These are phyloP conservation scores for Ceratina australensis DNA, from an alignment of 1,140 invertebrate genomes.

Conservation along the genomic window DNA sequence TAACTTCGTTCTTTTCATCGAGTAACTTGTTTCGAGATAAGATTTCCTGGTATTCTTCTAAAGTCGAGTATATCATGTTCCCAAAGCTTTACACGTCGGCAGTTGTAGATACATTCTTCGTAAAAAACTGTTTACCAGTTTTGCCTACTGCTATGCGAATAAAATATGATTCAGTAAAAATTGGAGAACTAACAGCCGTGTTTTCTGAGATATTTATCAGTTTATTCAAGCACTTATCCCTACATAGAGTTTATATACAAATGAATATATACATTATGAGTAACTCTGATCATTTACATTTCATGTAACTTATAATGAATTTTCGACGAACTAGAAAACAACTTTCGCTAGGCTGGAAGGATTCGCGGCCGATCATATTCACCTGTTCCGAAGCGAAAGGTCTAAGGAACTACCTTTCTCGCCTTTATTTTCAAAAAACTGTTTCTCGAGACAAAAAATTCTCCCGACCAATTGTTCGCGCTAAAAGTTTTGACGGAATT, in stretches of 20 bases:
- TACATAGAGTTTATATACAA: too few species aligned
- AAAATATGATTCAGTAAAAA: neutral
- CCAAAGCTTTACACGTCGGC: constrained; percentile 56
- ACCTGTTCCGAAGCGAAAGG: neutral
- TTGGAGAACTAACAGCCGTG: too few species aligned
- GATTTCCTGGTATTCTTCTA: constrained; percentile 71
- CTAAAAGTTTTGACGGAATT: neutral
- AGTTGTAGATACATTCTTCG: neutral
- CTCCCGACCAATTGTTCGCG: neutral
- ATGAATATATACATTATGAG: neutral
- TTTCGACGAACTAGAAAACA: neutral
- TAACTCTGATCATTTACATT: neutral
- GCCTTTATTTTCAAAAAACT: neutral
- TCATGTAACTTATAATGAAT: neutral
- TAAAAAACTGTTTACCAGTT: neutral
- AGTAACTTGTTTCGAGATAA: constrained; percentile 68
- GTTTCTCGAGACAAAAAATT: neutral
- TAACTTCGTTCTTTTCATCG: constrained; percentile 65
- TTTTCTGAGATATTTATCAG: too few species aligned
- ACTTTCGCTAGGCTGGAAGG: too few species aligned
- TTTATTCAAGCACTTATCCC: too few species aligned
- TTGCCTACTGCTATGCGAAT: neutral
- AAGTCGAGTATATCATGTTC: constrained; percentile 75
- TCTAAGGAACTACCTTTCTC: constrained; percentile 19
- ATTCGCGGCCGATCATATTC: neutral